A percentile compares a stretch with the other conserved stretches of the same genome.
Conservation (phyloP, 2,888 invertebrate genomes). For the Diogma glabrata region DNA sequence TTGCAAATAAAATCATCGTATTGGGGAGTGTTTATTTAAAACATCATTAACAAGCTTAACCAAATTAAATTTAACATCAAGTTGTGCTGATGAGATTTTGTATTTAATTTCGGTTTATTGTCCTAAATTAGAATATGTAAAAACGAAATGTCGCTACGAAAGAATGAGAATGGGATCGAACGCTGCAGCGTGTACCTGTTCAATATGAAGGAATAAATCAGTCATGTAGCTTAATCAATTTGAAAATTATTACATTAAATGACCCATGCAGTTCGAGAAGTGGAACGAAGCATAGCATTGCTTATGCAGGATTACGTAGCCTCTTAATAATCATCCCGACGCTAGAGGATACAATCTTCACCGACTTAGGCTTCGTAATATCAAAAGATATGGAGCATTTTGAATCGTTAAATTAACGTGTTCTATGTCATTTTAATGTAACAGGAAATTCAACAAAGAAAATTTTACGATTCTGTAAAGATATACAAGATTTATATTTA, state of each 20-base stretch:
- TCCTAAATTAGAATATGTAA: constrained; percentile 17
- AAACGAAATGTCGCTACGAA: constrained; percentile 19
- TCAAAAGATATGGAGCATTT: constrained; percentile 14
- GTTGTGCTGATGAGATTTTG: constrained; percentile 18
- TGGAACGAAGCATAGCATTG: constrained; percentile 16
- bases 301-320: constrained; percentile 17
- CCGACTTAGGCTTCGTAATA: constrained; percentile 18
- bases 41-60: constrained; percentile 16
- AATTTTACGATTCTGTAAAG: constrained; percentile 15
- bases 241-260: constrained; percentile 17
- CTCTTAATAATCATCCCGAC: constrained; percentile 16
- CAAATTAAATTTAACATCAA: constrained; percentile 17
- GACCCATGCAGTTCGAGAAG: constrained; percentile 18
- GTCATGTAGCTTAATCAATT: constrained; percentile 16
- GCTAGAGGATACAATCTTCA: constrained; percentile 18
- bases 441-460: constrained; percentile 15
- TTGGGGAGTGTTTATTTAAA: constrained; percentile 17
- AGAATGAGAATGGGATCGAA: constrained; percentile 16
- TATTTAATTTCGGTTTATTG: constrained; percentile 18
- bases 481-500: constrained; percentile 15
- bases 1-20: constrained; percentile 14
- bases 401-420: constrained; percentile 15
- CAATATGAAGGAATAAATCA: constrained; percentile 17
- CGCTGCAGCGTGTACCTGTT: constrained; percentile 18
- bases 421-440: constrained; percentile 18